Evolutionary conservation across 2,113 vertebrate genomes (phyloP).

Genomic region (Todiramphus chloris): DNA sequence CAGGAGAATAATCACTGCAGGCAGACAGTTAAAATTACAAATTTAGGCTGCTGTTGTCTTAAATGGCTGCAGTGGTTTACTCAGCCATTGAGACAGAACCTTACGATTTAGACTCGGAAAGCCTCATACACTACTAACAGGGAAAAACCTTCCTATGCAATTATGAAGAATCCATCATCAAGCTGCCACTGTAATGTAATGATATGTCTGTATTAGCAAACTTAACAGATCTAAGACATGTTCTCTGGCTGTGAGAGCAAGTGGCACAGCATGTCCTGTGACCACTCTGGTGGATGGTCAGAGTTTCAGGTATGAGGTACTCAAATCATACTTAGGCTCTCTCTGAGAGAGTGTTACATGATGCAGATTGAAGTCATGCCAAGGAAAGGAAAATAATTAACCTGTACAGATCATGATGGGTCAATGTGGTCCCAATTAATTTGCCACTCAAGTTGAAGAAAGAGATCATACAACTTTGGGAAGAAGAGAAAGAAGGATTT

Average conservation of each 20-base stretch:
- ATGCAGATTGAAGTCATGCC: background rate
- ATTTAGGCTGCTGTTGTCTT: background rate
- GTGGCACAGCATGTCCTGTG: background rate
- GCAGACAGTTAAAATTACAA: background rate
- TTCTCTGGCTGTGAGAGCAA: background rate
- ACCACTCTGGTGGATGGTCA: background rate
- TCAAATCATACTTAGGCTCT: background rate
- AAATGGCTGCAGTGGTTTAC: background rate
- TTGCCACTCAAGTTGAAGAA: background rate
- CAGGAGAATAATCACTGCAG: background rate
- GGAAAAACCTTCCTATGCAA: background rate
- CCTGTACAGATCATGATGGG: background rate
- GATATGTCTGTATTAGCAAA: background rate
- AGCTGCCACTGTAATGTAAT: background rate
- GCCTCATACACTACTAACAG: background rate
- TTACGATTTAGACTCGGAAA: background rate
- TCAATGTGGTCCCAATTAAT: background rate
- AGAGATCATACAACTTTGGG: background rate
- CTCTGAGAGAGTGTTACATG: background rate
- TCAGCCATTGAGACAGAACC: background rate
- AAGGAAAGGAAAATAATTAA: background rate
- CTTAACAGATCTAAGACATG: background rate
- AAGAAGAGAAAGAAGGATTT: background rate
- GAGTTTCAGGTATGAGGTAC: background rate
- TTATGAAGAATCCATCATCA: background rate